Evolutionary conservation across 2,797 vertebrate genomes (phyloP).

Genomic region (Falco columbarius): DNA sequence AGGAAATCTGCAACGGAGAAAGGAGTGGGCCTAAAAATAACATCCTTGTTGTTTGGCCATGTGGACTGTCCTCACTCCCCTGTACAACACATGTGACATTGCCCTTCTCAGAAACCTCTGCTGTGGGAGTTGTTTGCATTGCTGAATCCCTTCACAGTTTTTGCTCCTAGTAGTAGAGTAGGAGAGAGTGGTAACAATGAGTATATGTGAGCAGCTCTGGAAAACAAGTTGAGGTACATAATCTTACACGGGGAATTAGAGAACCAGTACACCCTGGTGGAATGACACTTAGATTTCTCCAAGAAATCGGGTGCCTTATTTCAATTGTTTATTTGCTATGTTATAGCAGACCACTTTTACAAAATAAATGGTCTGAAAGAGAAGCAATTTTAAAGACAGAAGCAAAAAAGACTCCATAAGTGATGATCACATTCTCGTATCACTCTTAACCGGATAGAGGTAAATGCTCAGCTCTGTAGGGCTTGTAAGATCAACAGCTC

Average conservation of each 20-base stretch:
- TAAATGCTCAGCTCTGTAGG: background rate
- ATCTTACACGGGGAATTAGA: background rate
- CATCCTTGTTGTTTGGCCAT: background rate
- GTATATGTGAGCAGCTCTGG: background rate
- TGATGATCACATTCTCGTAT: background rate
- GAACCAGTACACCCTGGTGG: background rate
- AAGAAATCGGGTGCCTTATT: background rate
- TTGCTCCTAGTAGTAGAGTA: background rate
- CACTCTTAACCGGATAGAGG: background rate
- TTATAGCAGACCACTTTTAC: background rate
- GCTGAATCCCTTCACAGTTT: background rate
- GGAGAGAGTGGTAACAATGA: background rate
- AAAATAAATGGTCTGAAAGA: background rate
- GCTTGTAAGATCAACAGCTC: background rate
- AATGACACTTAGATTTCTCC: background rate
- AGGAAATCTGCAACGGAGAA: background rate
- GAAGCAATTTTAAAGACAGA: background rate
- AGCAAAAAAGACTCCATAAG: background rate
- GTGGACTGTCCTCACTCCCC: background rate
- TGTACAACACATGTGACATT: accelerated
- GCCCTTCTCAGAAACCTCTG: background rate
- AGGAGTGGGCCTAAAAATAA: background rate
- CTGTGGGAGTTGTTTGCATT: background rate
- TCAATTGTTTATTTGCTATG: background rate
- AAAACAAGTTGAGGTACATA: background rate